Conservation (phyloP, 2,888 invertebrate species). For the Oeneis ivallda region DNA sequence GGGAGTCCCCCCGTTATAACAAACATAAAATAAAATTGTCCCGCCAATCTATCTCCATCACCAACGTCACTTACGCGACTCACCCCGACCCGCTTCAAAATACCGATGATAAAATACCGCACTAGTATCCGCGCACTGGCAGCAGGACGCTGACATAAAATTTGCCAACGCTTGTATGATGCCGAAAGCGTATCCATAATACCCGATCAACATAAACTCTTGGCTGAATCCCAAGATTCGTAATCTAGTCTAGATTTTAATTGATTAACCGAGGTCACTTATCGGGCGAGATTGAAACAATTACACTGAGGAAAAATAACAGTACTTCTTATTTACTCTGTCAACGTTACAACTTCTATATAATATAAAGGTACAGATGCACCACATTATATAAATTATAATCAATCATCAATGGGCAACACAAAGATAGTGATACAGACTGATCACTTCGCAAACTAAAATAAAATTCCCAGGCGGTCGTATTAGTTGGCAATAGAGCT, state of each 20-base stretch:
- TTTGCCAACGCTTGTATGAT: constrained; percentile 59
- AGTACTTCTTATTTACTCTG: not conserved
- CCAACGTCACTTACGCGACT: constrained; percentile 49
- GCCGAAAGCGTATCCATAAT: constrained; percentile 69
- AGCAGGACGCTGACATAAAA: constrained; percentile 57
- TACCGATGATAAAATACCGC: constrained; percentile 53
- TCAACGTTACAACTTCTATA: not conserved
- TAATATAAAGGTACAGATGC: too few relatives aligned
- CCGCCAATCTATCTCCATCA: not conserved
- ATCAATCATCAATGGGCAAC: constrained; percentile 47
- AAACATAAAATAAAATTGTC: too few relatives aligned
- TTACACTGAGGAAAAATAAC: not conserved
- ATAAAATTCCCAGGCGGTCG: constrained; percentile 70
- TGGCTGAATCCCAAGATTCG: constrained; percentile 65
- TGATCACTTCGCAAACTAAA: constrained; percentile 63
- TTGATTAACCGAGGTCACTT: constrained; percentile 48
- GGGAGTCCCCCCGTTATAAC: too few relatives aligned
- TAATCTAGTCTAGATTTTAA: constrained; percentile 54
- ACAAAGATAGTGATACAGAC: constrained; percentile 68
- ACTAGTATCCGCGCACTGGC: constrained; percentile 53
- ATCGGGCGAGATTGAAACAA: constrained; percentile 11
- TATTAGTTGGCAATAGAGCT: constrained; percentile 28
- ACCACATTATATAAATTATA: too few relatives aligned
- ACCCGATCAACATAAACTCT: constrained; percentile 61
- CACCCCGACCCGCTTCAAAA: constrained; percentile 43